A percentile compares a stretch with the other conserved stretches of the same genome.
Evolutionary conservation across 2,888 invertebrate genomes (phyloP).

Genomic region (Tenthredo distinguenda): DNA sequence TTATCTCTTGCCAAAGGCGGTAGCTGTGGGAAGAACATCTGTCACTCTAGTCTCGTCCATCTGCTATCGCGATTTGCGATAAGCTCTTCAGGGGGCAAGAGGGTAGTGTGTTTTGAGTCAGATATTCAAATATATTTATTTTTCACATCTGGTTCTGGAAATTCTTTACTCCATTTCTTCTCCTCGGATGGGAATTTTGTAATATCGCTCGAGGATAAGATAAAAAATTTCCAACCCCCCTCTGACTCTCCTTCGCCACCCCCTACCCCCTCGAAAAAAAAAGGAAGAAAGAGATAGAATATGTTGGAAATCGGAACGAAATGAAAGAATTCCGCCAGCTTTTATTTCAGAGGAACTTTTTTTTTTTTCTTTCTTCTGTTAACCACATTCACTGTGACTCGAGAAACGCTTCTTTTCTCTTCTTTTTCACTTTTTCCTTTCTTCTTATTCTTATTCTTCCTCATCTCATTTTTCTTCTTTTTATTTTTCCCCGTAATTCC

Average conservation of each 20-base stretch:
- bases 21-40: constrained; percentile 36
- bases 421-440: not conserved
- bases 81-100: not conserved
- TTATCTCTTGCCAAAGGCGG: constrained; percentile 39
- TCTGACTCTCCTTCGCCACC: too few species aligned
- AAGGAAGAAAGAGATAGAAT: not conserved
- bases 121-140: not conserved
- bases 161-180: too few species aligned
- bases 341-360: not conserved
- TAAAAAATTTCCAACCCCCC: too few species aligned
- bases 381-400: not conserved
- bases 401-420: too few species aligned
- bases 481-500: not conserved
- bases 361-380: too few species aligned
- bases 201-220: too few species aligned
- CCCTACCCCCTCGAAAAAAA: not conserved
- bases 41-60: constrained; percentile 26
- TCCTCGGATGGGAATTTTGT: too few species aligned
- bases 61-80: constrained; percentile 5
- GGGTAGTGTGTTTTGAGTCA: not conserved
- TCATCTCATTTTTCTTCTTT: not conserved
- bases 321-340: not conserved
- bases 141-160: not conserved
- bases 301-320: not conserved
- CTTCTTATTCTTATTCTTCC: not conserved